Evolutionary conservation across 2,888 invertebrate species (phyloP).

Genomic region (Oeneis ivallda): DNA sequence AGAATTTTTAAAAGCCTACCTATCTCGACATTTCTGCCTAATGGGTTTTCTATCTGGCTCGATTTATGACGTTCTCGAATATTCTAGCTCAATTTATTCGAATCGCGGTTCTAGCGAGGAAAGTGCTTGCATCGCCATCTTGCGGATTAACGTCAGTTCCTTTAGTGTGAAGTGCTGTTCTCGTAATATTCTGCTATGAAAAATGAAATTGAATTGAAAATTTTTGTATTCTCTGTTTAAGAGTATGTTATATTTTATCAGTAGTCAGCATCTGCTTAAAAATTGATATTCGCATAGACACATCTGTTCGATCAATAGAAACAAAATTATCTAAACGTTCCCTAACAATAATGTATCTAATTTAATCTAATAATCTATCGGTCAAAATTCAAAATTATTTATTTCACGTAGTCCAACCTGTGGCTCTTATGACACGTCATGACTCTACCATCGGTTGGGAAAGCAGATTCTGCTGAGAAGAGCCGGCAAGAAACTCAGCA

Average conservation of each 20-base stretch:
- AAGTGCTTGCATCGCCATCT: conserved; percentile 20
- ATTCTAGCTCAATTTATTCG: conserved; percentile 23
- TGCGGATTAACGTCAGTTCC: conserved; percentile 18
- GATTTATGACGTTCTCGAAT: conserved; percentile 32
- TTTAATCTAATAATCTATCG: too few relatives aligned
- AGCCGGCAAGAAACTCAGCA: too few relatives aligned
- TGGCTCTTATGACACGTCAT: too few relatives aligned
- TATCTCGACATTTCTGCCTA: conserved; percentile 37
- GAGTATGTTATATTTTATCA: not conserved
- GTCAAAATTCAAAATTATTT: too few relatives aligned
- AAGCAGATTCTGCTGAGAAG: too few relatives aligned
- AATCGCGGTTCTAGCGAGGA: conserved; percentile 15
- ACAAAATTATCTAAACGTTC: too few relatives aligned
- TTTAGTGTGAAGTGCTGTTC: conserved; percentile 15
- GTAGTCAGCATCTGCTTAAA: not conserved
- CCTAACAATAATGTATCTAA: too few relatives aligned
- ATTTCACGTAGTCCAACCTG: too few relatives aligned
- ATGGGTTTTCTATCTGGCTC: conserved; percentile 36
- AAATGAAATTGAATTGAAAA: conserved; percentile 12
- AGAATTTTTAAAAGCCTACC: conserved; percentile 43
- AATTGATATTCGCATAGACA: too few relatives aligned
- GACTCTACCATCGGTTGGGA: too few relatives aligned
- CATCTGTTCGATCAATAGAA: too few relatives aligned
- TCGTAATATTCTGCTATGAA: not conserved
- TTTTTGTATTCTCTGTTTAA: not conserved